Percentiles rank a stretch among this genome's conserved stretches.
Conservation (phyloP, 2,888 invertebrate genomes). For the Steinernema hermaphroditum region DNA sequence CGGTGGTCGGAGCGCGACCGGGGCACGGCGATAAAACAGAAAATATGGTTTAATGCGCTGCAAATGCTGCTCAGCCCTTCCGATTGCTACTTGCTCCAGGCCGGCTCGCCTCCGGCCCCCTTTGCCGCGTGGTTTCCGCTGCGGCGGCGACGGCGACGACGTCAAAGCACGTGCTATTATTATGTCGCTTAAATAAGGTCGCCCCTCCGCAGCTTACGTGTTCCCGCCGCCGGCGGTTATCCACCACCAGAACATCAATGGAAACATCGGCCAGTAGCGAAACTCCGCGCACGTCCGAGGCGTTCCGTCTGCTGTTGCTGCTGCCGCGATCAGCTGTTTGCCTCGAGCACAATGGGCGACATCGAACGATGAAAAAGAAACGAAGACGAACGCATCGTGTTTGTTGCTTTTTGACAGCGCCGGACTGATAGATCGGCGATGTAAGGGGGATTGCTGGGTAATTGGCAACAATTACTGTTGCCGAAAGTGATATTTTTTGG, state of each 20-base stretch:
- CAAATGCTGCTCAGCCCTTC: neutral
- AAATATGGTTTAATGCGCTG: conserved; percentile 29
- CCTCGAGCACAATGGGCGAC: neutral
- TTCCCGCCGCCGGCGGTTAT: neutral
- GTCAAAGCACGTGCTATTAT: neutral
- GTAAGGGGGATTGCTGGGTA: too few species aligned
- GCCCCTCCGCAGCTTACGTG: neutral
- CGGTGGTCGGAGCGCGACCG: neutral
- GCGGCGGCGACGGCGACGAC: neutral
- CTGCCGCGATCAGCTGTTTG: conserved; percentile 30
- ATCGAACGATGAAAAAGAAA: too few species aligned
- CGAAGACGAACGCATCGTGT: too few species aligned
- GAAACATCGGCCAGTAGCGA: neutral
- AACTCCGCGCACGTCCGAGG: neutral
- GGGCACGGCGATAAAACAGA: conserved; percentile 21
- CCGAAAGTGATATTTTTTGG: too few species aligned
- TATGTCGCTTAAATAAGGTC: neutral
- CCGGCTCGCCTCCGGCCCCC: neutral
- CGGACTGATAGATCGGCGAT: too few species aligned
- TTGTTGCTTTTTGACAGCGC: too few species aligned
- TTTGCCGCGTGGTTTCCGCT: neutral
- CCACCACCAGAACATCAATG: neutral
- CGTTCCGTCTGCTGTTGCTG: neutral
- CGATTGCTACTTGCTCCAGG: neutral
- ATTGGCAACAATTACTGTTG: too few species aligned